Percentiles rank a stretch among this genome's conserved stretches.
Evolutionary conservation across 2,113 vertebrate genomes (phyloP).

Genomic region (Triplophysa tibetana): DNA sequence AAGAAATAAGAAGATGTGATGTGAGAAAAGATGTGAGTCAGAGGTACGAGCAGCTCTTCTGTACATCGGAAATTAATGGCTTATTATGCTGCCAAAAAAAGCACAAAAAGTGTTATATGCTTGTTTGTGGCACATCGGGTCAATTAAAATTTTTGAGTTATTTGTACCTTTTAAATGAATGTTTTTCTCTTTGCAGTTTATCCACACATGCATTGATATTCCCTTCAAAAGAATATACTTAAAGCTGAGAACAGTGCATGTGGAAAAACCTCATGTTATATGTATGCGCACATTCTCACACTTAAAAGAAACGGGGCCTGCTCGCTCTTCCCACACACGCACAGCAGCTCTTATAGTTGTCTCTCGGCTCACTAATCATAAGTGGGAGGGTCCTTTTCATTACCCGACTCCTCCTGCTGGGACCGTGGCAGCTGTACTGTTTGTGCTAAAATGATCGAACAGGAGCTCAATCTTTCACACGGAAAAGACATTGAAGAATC

Average conservation of each 20-base stretch:
- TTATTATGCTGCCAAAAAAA: too few species aligned
- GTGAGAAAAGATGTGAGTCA: background rate
- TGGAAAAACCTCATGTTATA: background rate
- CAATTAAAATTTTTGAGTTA: too few species aligned
- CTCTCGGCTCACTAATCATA: background rate
- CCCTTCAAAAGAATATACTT: too few species aligned
- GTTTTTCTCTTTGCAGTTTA: too few species aligned
- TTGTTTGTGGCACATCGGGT: too few species aligned
- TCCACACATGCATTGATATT: too few species aligned
- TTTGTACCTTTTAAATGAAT: too few species aligned
- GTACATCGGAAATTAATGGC: too few species aligned
- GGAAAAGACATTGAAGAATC: background rate
- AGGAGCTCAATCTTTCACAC: background rate
- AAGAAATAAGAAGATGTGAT: too few species aligned
- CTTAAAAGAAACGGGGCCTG: background rate
- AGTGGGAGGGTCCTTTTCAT: conserved; percentile 7
- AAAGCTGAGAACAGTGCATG: background rate
- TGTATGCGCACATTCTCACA: background rate
- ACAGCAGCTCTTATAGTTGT: background rate
- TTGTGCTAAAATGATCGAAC: background rate
- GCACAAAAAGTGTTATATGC: too few species aligned
- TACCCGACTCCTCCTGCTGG: conserved; percentile 8
- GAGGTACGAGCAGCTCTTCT: too few species aligned
- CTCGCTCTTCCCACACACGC: background rate
- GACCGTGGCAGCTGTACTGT: background rate